Percentiles rank a stretch among this genome's conserved stretches.
phyloP scores from a whole-genome alignment of 2,113 vertebrate species.

The Prunella himalayana region DNA sequence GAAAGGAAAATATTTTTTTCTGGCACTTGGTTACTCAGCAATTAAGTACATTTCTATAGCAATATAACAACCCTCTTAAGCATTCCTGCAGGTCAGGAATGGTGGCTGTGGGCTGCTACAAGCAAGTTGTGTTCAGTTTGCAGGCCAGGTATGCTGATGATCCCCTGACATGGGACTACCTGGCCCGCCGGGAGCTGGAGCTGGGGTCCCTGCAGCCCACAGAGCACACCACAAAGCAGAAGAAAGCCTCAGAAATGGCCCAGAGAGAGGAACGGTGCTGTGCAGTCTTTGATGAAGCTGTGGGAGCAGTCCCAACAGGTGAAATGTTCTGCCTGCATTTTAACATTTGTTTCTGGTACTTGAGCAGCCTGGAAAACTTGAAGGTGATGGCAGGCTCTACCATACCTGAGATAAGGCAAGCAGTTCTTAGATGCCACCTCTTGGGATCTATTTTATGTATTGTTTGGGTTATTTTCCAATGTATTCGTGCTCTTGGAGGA shows the following conservation, averaged over 20 bases:
- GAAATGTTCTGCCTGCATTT: background rate
- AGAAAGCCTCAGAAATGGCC: conserved; percentile 73
- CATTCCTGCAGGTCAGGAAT: background rate
- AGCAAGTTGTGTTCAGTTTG: conserved; percentile 69
- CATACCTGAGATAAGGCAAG: background rate
- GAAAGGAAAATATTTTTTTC: background rate
- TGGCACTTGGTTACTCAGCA: background rate
- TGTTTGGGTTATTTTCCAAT: background rate
- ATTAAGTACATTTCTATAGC: background rate
- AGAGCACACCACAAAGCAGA: conserved; percentile 69
- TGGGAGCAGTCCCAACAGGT: conserved; percentile 83
- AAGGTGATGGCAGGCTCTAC: background rate
- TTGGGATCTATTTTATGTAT: background rate
- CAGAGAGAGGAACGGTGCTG: conserved; percentile 83
- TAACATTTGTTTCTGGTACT: background rate
- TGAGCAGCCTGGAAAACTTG: background rate
- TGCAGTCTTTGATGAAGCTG: conserved; percentile 88
- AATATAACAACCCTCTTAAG: background rate
- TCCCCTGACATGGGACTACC: conserved; percentile 87
- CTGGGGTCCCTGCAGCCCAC: conserved; percentile 23
- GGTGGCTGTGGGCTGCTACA: background rate
- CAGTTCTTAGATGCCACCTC: background rate
- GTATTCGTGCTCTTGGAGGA: background rate
- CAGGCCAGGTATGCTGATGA: conserved; percentile 78
- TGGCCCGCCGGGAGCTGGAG: conserved; percentile 86